Evolutionary conservation across 2,113 vertebrate species (phyloP).

Genomic region (Chloropsis cyanopogon): DNA sequence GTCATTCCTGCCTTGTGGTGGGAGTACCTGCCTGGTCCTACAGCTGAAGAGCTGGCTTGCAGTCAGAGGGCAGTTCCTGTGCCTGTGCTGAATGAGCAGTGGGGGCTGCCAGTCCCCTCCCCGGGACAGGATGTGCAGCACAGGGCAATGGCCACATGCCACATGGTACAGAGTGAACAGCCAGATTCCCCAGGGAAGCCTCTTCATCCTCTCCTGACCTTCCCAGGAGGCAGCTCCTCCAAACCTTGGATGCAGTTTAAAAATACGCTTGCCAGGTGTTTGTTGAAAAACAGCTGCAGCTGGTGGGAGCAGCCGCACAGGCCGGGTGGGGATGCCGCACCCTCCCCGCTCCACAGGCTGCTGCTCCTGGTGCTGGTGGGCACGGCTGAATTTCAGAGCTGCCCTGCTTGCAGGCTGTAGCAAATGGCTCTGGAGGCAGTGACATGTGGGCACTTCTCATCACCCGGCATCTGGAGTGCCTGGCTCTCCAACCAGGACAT

Average conservation of each 20-base stretch:
- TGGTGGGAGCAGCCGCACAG: background rate
- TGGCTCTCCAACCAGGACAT: background rate
- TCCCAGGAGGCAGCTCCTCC: conserved; percentile 56
- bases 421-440: conserved; percentile 29
- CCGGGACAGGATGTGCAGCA: background rate
- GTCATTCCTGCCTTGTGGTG: background rate
- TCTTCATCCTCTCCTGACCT: background rate
- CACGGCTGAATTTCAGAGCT: background rate
- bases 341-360: background rate
- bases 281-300: background rate
- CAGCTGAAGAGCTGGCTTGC: background rate
- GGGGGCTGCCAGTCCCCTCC: background rate
- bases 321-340: background rate
- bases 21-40: background rate
- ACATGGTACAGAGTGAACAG: conserved; percentile 55
- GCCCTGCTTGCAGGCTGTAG: conserved; percentile 2
- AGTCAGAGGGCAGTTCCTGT: background rate
- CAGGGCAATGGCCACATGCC: background rate
- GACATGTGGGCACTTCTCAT: background rate
- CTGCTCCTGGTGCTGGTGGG: background rate
- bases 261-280: conserved; percentile 36
- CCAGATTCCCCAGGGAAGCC: conserved; percentile 46
- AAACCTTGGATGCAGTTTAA: conserved; percentile 29
- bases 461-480: conserved; percentile 43
- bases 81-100: background rate